These are phyloP conservation scores for Neoitamus cyanurus DNA, from an alignment of 2,888 invertebrate genomes.

Conservation along the genomic window DNA sequence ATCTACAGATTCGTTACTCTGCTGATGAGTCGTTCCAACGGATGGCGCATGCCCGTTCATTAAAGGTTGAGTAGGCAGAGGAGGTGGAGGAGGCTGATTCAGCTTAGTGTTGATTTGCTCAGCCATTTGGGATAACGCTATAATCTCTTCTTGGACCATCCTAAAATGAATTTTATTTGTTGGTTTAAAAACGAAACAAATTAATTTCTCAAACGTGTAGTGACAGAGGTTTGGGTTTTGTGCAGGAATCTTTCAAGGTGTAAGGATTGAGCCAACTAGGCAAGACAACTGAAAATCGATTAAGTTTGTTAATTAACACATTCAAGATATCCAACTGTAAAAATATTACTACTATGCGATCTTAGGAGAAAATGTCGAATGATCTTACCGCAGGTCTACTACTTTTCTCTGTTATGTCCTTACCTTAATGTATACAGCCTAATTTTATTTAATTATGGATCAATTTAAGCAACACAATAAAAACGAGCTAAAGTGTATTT, in stretches of 20 bases:
- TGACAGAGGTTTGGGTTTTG: neutral
- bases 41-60: slow-evolving; percentile 57
- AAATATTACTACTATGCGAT: neutral
- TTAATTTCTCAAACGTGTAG: neutral
- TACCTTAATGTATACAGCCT: neutral
- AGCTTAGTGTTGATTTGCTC: slow-evolving; percentile 76
- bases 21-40: slow-evolving; percentile 58
- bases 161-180: slow-evolving; percentile 60
- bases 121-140: slow-evolving; percentile 77
- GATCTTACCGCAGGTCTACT: neutral
- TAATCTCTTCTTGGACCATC: slow-evolving; percentile 76
- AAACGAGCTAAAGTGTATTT: neutral
- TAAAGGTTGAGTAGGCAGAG: slow-evolving; percentile 53
- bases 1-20: slow-evolving; percentile 79
- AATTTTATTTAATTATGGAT: neutral
- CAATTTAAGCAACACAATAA: neutral
- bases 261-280: neutral
- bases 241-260: neutral
- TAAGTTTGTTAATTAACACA: neutral
- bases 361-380: neutral
- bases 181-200: neutral
- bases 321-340: neutral
- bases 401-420: neutral
- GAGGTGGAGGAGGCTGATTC: slow-evolving; percentile 54
- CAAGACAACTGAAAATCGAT: neutral